Base-by-base conservation (phyloP, 2,888 invertebrate species). In the Drosophila mulleri region DNA sequence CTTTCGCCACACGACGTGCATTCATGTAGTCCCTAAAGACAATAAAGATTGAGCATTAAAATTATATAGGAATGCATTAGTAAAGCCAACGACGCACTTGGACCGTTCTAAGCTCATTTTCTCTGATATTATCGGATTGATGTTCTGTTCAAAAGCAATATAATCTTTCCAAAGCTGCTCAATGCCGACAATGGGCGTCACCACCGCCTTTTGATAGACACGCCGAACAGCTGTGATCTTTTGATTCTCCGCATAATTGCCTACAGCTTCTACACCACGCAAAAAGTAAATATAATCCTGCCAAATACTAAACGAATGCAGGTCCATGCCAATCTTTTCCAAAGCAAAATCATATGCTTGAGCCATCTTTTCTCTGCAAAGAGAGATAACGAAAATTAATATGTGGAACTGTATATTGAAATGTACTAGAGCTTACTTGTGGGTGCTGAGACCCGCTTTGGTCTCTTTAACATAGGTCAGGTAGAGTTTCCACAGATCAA, bases 261-360 rank as follows among this genome's bases (percentile, higher is more conserved):
- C 99, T 0, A 98, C 96, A 0, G 99, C 99, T 81, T 99, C 99
- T 0, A 98, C 98, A 56, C 97, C 95, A 92, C 98, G 99, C 67
- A 99, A 93, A 92, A 99, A 99, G 50, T 96, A 96, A 0, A 99
- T 97, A 91, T 99, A 99, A 91, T 99, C 99, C 89, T 97, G 97
- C 98, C 99, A 99, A 72, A 99, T 97, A 11, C 97, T 96, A 92
- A 97, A 98, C 0, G 99, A 98, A 93, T 98, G 98, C 83, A 99
- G 96, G 91, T 99, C 99, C 96, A 99, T 96, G 0, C 99, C 99
- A 80, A 99, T 99, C 93, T 99, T 99, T 77, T 99, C 99, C 77
- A 99, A 93, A 0, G 99, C 99, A 93, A 99, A 99, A 93, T 99
- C 99, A 92, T 99, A 99, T 0, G 99, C 99, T 92, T 99, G 98